Conservation (phyloP, 2,797 vertebrate genomes). For the Acridotheres tristis region DNA sequence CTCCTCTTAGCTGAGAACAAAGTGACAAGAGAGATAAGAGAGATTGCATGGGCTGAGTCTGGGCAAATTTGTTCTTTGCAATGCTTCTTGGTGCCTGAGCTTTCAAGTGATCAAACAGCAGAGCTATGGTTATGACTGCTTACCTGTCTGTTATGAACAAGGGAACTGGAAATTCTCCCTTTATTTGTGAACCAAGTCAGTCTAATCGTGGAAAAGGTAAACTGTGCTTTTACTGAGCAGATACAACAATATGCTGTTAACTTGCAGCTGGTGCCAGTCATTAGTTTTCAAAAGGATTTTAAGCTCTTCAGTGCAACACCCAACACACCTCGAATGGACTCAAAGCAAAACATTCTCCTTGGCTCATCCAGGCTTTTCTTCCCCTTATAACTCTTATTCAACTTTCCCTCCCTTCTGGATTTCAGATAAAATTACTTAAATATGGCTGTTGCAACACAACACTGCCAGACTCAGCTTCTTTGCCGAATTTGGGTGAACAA, state of each 20-base stretch:
- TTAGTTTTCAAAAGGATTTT: background rate
- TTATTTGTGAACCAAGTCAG: background rate
- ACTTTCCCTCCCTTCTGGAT: background rate
- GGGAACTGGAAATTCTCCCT: background rate
- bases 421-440: conserved; percentile 2
- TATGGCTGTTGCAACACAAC: background rate
- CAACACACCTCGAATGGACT: background rate
- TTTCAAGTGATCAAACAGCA: background rate
- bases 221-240: background rate
- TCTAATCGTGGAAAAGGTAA: background rate
- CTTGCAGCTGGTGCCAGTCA: background rate
- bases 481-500: background rate
- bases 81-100: background rate
- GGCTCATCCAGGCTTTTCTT: background rate
- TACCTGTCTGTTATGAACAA: background rate
- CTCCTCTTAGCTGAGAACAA: conserved; percentile 6
- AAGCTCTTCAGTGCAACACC: background rate
- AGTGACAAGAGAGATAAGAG: background rate
- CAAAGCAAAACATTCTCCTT: background rate
- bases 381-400: background rate
- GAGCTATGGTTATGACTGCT: background rate
- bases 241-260: background rate
- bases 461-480: background rate
- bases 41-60: background rate
- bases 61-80: background rate